These are phyloP conservation scores for Chrysemys picta DNA, from an alignment of 2,113 vertebrate species.

Conservation along the genomic window DNA sequence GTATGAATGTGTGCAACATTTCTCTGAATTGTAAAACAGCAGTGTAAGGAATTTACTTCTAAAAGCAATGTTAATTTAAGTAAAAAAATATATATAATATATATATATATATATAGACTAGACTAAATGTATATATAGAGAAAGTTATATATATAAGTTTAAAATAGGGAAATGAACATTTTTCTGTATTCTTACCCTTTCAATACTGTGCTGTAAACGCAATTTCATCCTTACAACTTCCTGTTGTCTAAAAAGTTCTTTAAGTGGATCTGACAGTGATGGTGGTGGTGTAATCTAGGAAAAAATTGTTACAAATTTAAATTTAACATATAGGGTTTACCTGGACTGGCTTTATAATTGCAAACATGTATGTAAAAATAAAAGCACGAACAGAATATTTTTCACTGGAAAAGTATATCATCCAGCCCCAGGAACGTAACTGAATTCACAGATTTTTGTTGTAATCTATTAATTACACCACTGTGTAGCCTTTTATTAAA, in stretches of 20 bases:
- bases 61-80: background rate
- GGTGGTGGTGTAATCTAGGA: constrained; percentile 96
- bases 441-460: fast-evolving
- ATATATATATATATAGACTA: too few species aligned
- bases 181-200: constrained; percentile 84
- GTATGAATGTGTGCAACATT: background rate
- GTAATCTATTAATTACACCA: background rate
- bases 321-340: background rate
- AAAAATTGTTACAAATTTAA: constrained; percentile 11
- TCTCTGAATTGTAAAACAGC: background rate
- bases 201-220: constrained; percentile 96
- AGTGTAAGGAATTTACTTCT: background rate
- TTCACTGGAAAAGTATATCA: background rate
- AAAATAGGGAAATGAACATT: background rate
- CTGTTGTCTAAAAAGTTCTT: constrained; percentile 98
- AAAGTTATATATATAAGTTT: background rate
- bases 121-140: background rate
- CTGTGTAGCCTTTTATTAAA: background rate
- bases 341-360: background rate
- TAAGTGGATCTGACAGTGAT: constrained; percentile 94
- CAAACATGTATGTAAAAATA: background rate
- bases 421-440: background rate
- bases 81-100: background rate
- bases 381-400: background rate
- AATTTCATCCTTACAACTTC: constrained; percentile 98